Evolutionary conservation across 2,797 vertebrate species (phyloP).

Genomic region (Thamnophis elegans): DNA sequence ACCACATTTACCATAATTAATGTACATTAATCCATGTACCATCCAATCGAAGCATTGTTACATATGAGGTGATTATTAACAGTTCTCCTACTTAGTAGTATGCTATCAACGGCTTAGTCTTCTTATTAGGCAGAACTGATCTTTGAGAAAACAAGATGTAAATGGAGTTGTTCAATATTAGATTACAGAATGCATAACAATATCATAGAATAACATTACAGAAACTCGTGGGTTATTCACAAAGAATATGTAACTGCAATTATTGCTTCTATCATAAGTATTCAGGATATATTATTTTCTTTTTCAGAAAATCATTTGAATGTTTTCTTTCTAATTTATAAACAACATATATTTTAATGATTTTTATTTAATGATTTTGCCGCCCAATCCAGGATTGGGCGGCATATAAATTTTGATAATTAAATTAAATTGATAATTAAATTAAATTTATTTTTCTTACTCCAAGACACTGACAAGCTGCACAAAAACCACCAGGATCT

Average conservation of each 20-base stretch:
- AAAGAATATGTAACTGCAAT: not conserved
- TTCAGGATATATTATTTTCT: not conserved
- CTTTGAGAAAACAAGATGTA: conserved; percentile 45
- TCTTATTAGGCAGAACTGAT: conserved; percentile 59
- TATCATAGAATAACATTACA: not conserved
- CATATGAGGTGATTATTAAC: conserved; percentile 67
- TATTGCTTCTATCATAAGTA: conserved; percentile 12
- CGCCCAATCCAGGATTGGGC: too few relatives aligned
- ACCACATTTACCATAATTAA: conserved; percentile 65
- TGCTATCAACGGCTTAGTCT: conserved; percentile 58
- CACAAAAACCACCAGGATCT: not conserved
- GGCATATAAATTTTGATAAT: too few relatives aligned
- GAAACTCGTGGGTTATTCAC: not conserved
- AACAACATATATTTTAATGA: not conserved
- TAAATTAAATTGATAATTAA: too few relatives aligned
- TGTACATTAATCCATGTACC: conserved; percentile 51
- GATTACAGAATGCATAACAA: not conserved
- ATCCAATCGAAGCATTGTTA: conserved; percentile 66
- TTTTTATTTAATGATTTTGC: too few relatives aligned
- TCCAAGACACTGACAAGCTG: not conserved
- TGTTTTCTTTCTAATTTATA: not conserved
- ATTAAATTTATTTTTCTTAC: not conserved
- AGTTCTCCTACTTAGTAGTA: conserved; percentile 56
- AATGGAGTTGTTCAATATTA: not conserved
- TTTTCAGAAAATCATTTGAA: not conserved